Evolutionary conservation across 1,140 invertebrate genomes (phyloP).

Genomic region (Ooceraea biroi): DNA sequence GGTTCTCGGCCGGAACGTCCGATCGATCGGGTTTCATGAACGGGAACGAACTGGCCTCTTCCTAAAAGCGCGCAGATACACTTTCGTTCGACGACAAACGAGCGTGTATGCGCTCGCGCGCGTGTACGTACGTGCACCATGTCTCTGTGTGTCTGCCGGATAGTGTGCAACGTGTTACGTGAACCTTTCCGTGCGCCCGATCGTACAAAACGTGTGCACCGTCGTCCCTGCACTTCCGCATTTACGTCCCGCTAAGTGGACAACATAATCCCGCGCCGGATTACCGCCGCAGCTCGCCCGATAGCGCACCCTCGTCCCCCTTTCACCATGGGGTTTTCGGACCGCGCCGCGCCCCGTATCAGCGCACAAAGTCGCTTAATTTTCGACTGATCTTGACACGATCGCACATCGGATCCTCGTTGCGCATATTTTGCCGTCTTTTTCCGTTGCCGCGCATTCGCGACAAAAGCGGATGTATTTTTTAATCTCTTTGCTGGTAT

Average conservation of each 20-base stretch:
- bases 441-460: constrained; percentile 14
- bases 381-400: constrained; percentile 76
- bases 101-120: not conserved
- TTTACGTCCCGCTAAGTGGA: constrained; percentile 80
- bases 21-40: constrained; percentile 47
- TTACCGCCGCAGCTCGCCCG: constrained; percentile 60
- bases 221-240: constrained; percentile 66
- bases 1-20: constrained; percentile 18
- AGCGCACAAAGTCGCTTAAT: constrained; percentile 68
- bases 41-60: not conserved
- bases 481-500: constrained; percentile 33
- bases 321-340: constrained; percentile 45
- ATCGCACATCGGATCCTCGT: constrained; percentile 69
- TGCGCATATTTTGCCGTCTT: constrained; percentile 38
- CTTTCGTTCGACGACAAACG: constrained; percentile 18
- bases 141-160: not conserved
- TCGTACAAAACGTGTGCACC: constrained; percentile 25
- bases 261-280: constrained; percentile 78
- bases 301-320: constrained; percentile 37
- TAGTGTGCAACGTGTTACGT: too few relatives aligned
- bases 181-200: constrained; percentile 28
- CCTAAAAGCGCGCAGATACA: constrained; percentile 26
- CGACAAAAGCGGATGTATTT: constrained; percentile 43
- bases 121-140: not conserved
- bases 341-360: constrained; percentile 9